Evolutionary conservation across 2,888 invertebrate genomes (phyloP), one percentile per base, ranked within the genome.

Genomic region (Hemaris fuciformis): DNA sequence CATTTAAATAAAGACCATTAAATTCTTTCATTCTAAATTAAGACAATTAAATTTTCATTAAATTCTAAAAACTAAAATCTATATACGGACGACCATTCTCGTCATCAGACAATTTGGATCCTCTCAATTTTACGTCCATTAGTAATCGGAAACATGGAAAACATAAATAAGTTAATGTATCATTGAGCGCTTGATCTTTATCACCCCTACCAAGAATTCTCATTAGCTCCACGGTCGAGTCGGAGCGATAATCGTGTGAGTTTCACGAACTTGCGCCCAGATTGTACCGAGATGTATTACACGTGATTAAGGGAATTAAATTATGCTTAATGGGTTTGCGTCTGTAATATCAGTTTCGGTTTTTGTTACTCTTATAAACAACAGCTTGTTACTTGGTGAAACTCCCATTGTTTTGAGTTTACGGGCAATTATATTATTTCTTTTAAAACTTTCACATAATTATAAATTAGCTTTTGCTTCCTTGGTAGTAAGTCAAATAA

Each of bases 151-250:
- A 38, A 38, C 2, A n/a, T 38, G 13, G n/a, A 38, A 27, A 38
- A 38, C 38, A 38, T 38, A 38, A 38, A 10, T 38, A 27, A 27
- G 0, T 27, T 27, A 27, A 27, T 38, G 38, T 38, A 38, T 38
- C 38, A 38, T 38, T 38, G 6, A 8, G 53, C 27, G 27, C 53
- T n/a, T 41, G 60, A 61, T 61, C 45, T 61, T 57, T 68, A 73
- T 75, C 70, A 18, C 45, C 53, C 27, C 27, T 72, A 75, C 69
- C 61, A 72, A 58, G 57, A 60, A 58, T 70, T 69, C 68, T 63
- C 63, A 31, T 60, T 60, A 59, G 42, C 7, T 56, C 62, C 60
- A 62, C 53, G 61, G 34, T 48, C 46, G 57, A 46, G 4, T 46
- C 15, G 3, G 10, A 23, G 53, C 61, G 64, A 66, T 60, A 64